Percentiles rank a stretch among this genome's conserved stretches.
Conservation (phyloP, 1,140 invertebrate genomes). For the Drosophila simulans region DNA sequence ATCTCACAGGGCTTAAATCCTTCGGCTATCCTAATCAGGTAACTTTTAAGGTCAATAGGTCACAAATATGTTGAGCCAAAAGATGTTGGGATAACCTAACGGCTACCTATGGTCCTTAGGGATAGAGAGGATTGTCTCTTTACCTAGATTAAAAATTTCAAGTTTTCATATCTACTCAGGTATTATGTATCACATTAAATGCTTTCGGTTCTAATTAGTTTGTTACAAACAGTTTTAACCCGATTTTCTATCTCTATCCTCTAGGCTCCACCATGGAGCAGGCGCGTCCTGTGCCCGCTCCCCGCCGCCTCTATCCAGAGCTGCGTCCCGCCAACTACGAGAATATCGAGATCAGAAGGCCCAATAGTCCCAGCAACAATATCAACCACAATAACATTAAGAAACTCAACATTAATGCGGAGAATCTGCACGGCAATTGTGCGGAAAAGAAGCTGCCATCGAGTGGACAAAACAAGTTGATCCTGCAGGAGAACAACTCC, state of each 20-base stretch:
- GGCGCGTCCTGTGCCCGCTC: constrained; percentile 77
- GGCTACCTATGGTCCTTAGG: no score
- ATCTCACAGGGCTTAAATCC: not conserved
- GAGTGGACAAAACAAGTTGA: constrained; percentile 60
- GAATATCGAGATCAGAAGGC: constrained; percentile 65
- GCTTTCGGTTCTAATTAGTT: not conserved
- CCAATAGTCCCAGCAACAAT: constrained; percentile 25
- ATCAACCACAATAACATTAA: constrained; percentile 50
- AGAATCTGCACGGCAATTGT: constrained; percentile 66
- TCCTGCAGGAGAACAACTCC: constrained; percentile 58
- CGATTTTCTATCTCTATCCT: not conserved
- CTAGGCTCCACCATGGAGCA: constrained; percentile 50
- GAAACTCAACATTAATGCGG: constrained; percentile 67
- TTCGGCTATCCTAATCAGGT: not conserved
- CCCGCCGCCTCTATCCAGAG: constrained; percentile 75
- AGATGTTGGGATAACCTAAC: no score
- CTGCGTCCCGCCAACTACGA: constrained; percentile 69
- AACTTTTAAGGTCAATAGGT: not conserved
- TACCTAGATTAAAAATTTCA: no score
- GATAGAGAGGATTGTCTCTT: no score
- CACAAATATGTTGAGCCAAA: no score
- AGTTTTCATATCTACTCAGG: no score
- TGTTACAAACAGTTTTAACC: not conserved
- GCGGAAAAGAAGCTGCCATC: constrained; percentile 43
- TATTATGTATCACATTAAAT: not conserved